Conservation (phyloP, 2,888 invertebrate species). For the Lymantria dispar region DNA sequence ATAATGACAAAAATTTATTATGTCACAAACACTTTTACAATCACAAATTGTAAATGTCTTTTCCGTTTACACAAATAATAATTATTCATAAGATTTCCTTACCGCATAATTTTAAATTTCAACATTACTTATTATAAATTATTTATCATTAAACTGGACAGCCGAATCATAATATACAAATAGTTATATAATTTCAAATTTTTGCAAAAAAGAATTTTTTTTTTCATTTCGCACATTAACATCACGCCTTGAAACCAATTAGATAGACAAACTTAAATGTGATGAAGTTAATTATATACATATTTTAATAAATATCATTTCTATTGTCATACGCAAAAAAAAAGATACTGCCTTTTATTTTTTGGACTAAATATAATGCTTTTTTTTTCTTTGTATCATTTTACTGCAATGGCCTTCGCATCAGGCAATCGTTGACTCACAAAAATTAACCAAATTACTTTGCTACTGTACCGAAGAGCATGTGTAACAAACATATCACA, state of each 20-base stretch:
- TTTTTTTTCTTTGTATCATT: too few relatives aligned
- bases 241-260: background rate
- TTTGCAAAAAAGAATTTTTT: background rate
- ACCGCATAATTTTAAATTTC: background rate
- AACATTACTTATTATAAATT: constrained; percentile 1
- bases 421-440: too few relatives aligned
- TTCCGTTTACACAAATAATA: background rate
- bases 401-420: too few relatives aligned
- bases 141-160: constrained; percentile 9
- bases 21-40: background rate
- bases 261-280: background rate
- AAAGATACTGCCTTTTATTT: too few relatives aligned
- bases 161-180: constrained; percentile 12
- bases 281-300: background rate
- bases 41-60: background rate
- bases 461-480: too few relatives aligned
- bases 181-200: background rate
- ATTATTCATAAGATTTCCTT: constrained; percentile 4
- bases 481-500: too few relatives aligned
- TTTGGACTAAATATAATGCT: too few relatives aligned
- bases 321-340: too few relatives aligned
- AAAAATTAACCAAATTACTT: too few relatives aligned
- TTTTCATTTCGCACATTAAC: background rate
- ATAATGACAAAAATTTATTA: background rate
- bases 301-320: too few relatives aligned